A percentile compares a stretch with the other conserved stretches of the same genome.
These are phyloP conservation scores for Acrossocheilus wenchowensis DNA, from an alignment of 2,797 vertebrate genomes.

Conservation along the genomic window DNA sequence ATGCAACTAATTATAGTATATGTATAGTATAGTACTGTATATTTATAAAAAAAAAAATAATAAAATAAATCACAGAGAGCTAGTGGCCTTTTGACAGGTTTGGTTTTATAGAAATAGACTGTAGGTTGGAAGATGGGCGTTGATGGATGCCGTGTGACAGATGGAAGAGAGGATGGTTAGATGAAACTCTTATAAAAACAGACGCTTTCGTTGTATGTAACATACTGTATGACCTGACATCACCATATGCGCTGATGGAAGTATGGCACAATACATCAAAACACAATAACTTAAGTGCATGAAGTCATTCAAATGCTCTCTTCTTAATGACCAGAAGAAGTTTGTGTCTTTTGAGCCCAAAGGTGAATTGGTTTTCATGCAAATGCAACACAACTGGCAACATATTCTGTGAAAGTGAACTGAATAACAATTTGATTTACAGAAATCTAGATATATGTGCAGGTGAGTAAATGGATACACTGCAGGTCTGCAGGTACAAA, in stretches of 20 bases:
- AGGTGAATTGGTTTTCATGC: not conserved
- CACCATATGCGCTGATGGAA: slow-evolving; percentile 9
- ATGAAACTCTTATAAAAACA: slow-evolving; percentile 1
- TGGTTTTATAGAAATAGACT: not conserved
- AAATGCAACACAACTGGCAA: not conserved
- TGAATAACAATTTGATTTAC: not conserved
- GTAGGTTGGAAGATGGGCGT: slow-evolving; percentile 3
- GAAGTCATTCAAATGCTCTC: not conserved
- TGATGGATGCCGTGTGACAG: not conserved
- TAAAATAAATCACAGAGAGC: not conserved
- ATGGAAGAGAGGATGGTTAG: slow-evolving; percentile 23
- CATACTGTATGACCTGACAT: not conserved
- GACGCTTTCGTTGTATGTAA: not conserved
- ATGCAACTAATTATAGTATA: not conserved
- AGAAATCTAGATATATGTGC: not conserved
- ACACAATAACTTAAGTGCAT: slow-evolving; percentile 38
- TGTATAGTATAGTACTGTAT: not conserved
- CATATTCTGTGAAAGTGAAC: not conserved
- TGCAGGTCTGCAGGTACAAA: not conserved
- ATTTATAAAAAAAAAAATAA: no score
- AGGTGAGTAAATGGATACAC: not conserved
- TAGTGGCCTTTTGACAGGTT: not conserved
- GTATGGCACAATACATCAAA: slow-evolving; percentile 28
- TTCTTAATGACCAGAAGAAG: not conserved
- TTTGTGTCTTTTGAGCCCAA: not conserved